Conservation (phyloP, 2,113 vertebrate species). For the Psettodes erumei region DNA sequence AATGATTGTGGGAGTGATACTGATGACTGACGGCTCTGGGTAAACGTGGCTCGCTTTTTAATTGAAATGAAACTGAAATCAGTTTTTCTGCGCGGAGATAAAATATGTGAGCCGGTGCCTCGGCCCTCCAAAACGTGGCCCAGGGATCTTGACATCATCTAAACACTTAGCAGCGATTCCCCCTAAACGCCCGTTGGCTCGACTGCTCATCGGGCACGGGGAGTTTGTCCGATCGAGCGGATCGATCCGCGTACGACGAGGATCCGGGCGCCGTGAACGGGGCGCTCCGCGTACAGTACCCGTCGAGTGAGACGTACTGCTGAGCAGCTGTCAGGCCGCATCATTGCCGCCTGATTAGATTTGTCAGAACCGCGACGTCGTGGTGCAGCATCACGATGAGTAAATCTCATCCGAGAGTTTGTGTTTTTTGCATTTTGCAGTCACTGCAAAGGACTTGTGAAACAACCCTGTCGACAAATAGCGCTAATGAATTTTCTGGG, state of each 20-base stretch:
- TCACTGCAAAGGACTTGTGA: background rate
- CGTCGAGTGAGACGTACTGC: slow-evolving; percentile 23
- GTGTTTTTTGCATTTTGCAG: background rate
- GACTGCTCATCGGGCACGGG: slow-evolving; percentile 16
- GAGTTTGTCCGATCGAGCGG: slow-evolving; percentile 12
- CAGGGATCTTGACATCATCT: slow-evolving; percentile 13
- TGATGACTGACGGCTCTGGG: slow-evolving; percentile 79
- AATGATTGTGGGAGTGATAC: slow-evolving; percentile 88
- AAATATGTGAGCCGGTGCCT: background rate
- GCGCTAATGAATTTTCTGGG: background rate
- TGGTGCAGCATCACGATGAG: background rate
- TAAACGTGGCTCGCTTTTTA: slow-evolving; percentile 77
- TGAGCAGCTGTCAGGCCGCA: slow-evolving; percentile 29
- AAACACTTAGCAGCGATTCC: slow-evolving; percentile 4
- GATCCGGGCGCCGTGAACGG: slow-evolving; percentile 23
- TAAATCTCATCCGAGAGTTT: slow-evolving; percentile 11
- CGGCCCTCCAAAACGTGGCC: background rate
- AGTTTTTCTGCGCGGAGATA: background rate
- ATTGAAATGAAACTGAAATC: background rate
- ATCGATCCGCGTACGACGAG: slow-evolving; percentile 23
- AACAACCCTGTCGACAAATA: slow-evolving; percentile 9
- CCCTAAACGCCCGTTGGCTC: background rate
- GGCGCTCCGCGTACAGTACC: background rate
- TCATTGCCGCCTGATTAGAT: slow-evolving; percentile 16
- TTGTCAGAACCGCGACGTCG: slow-evolving; percentile 15